phyloP scores from a whole-genome alignment of 1,140 invertebrate genomes.

The Drosophila ficusphila region DNA sequence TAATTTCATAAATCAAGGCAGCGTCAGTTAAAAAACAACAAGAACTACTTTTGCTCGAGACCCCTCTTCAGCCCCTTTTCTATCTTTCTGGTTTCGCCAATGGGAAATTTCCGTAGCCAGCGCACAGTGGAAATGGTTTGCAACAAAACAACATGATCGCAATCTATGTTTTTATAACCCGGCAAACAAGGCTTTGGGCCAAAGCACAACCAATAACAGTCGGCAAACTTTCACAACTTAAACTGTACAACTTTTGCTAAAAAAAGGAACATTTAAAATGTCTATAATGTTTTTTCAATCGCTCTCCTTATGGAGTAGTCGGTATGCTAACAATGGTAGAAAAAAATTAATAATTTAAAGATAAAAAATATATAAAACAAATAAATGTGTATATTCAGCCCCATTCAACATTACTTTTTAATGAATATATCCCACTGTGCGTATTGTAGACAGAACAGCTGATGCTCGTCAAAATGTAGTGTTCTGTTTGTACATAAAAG shows the following conservation, averaged over 20 bases:
- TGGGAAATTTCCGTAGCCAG: constrained; percentile 67
- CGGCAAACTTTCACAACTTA: background rate
- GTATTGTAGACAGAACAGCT: constrained; percentile 62
- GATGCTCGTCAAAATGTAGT: constrained; percentile 65
- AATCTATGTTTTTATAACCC: background rate
- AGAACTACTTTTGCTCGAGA: constrained; percentile 24
- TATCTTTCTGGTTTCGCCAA: constrained; percentile 37
- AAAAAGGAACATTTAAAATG: too few species aligned
- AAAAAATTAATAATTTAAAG: too few species aligned
- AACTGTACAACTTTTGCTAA: too few species aligned
- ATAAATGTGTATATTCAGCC: too few species aligned
- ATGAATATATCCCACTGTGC: constrained; percentile 17
- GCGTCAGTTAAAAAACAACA: constrained; percentile 48
- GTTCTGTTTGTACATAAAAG: constrained; percentile 4
- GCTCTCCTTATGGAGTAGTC: too few species aligned
- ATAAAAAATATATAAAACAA: too few species aligned
- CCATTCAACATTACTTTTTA: too few species aligned
- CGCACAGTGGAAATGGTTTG: constrained; percentile 31
- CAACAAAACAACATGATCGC: constrained; percentile 3
- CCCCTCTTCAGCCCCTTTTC: constrained; percentile 5
- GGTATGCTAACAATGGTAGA: too few species aligned
- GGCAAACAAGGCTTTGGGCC: background rate
- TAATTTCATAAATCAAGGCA: constrained; percentile 62
- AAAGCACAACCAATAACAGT: background rate
- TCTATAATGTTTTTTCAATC: too few species aligned